phyloP scores from a whole-genome alignment of 2,113 vertebrate species.

The Nymphicus hollandicus region DNA sequence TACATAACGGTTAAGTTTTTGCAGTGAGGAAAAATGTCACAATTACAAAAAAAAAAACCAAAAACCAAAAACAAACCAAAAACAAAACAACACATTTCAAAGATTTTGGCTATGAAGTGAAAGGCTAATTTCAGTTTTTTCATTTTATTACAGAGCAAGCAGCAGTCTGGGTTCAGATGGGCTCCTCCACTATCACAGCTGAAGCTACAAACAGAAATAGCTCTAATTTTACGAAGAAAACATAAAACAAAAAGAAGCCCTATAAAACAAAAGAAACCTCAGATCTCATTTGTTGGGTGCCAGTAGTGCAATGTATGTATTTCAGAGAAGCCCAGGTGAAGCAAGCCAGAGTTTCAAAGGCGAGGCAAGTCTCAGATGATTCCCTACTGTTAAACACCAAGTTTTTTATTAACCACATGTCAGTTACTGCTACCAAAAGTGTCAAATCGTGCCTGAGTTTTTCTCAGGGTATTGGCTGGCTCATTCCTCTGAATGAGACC shows the following conservation, averaged over 20 bases:
- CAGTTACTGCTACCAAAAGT: background rate
- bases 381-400: fast-evolving
- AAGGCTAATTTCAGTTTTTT: background rate
- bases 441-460: background rate
- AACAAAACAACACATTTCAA: background rate
- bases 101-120: background rate
- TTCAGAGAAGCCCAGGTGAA: background rate
- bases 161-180: background rate
- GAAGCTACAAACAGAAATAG: background rate
- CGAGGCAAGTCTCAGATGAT: background rate
- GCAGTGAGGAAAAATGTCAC: background rate
- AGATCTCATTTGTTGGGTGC: background rate
- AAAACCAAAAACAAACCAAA: background rate
- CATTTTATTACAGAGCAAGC: background rate
- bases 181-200: background rate
- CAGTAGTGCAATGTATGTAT: background rate
- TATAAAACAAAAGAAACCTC: background rate
- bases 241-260: background rate
- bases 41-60: background rate
- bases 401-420: background rate
- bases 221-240: background rate
- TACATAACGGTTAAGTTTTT: background rate
- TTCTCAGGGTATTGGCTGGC: background rate
- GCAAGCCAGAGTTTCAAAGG: background rate
- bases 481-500: fast-evolving